Evolutionary conservation across 2,888 invertebrate genomes (phyloP).

Genomic region (Drosophila antonietae): DNA sequence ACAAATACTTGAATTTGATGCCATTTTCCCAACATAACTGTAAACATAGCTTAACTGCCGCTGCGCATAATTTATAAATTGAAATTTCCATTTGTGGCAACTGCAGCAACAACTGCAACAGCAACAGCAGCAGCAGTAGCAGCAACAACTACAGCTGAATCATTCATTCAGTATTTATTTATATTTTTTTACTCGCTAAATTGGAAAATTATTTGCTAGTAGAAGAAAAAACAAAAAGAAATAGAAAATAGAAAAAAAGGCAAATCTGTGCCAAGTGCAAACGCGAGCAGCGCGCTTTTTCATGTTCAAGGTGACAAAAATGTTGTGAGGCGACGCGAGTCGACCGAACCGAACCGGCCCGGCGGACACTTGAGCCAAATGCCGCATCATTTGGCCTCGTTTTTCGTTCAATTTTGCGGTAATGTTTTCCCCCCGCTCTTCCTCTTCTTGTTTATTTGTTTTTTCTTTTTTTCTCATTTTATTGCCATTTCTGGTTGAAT

Average conservation of each 20-base stretch:
- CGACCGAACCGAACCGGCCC: constrained; percentile 16
- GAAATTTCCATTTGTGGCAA: constrained; percentile 39
- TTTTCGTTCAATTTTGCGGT: constrained; percentile 38
- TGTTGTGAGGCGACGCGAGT: constrained; percentile 17
- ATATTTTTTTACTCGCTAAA: constrained; percentile 11
- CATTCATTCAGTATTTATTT: constrained; percentile 27
- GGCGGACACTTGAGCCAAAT: constrained; percentile 66
- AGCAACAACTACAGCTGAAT: constrained; percentile 8
- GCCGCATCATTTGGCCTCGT: constrained; percentile 66
- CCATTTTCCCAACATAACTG: constrained; percentile 42
- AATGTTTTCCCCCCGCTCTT: background rate
- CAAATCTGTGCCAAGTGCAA: constrained; percentile 81
- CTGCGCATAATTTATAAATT: constrained; percentile 44
- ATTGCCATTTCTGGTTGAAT: constrained; percentile 37
- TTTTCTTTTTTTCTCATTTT: background rate
- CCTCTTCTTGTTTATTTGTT: background rate
- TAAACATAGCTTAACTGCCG: constrained; percentile 39
- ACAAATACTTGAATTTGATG: constrained; percentile 1
- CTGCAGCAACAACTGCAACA: constrained; percentile 1
- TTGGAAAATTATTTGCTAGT: constrained; percentile 55
- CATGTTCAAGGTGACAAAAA: constrained; percentile 80
- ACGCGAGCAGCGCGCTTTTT: constrained; percentile 55
- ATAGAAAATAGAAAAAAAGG: constrained; percentile 9
- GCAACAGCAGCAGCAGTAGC: background rate
- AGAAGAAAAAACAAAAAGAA: constrained; percentile 17